phyloP scores from a whole-genome alignment of 2,113 vertebrate genomes.

The Lucifuga dentata region DNA sequence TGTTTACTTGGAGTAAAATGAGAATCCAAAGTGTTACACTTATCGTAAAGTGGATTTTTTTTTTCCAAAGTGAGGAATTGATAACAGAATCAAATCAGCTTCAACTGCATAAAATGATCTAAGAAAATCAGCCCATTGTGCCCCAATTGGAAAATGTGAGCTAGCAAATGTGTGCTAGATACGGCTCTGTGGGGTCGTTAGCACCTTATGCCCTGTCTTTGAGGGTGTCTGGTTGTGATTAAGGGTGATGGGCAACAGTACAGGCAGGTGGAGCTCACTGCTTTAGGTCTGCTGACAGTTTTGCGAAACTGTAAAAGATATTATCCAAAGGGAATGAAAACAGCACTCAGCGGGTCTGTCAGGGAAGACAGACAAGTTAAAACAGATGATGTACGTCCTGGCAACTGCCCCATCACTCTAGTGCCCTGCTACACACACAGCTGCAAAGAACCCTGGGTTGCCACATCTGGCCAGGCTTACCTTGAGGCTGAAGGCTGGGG shows the following conservation, averaged over 20 bases:
- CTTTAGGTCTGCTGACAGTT: slow-evolving; percentile 72
- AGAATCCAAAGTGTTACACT: slow-evolving; percentile 36
- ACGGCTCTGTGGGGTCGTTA: slow-evolving; percentile 63
- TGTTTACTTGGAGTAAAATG: slow-evolving; percentile 28
- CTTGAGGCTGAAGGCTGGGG: slow-evolving; percentile 64
- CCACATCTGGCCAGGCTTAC: slow-evolving; percentile 81
- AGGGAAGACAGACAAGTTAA: slow-evolving; percentile 80
- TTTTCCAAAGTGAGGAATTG: not conserved
- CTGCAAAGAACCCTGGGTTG: slow-evolving; percentile 67
- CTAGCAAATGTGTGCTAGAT: slow-evolving; percentile 40
- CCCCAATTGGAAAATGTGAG: slow-evolving; percentile 49
- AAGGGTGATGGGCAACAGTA: slow-evolving; percentile 64
- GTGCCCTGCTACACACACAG: slow-evolving; percentile 64
- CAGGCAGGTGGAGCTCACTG: slow-evolving; percentile 67
- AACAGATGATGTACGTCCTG: slow-evolving; percentile 77
- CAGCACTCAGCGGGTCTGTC: slow-evolving; percentile 77
- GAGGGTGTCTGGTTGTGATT: slow-evolving; percentile 76
- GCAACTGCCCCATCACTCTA: slow-evolving; percentile 59
- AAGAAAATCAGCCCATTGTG: slow-evolving; percentile 41
- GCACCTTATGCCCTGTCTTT: slow-evolving; percentile 65
- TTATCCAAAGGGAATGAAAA: slow-evolving; percentile 80
- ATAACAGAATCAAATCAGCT: slow-evolving; percentile 4
- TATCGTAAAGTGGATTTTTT: slow-evolving; percentile 19
- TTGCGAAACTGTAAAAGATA: slow-evolving; percentile 81
- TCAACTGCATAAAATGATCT: slow-evolving; percentile 29